phyloP scores from a whole-genome alignment of 2,797 vertebrate species.

The Parauchenoglanis punctatus region DNA sequence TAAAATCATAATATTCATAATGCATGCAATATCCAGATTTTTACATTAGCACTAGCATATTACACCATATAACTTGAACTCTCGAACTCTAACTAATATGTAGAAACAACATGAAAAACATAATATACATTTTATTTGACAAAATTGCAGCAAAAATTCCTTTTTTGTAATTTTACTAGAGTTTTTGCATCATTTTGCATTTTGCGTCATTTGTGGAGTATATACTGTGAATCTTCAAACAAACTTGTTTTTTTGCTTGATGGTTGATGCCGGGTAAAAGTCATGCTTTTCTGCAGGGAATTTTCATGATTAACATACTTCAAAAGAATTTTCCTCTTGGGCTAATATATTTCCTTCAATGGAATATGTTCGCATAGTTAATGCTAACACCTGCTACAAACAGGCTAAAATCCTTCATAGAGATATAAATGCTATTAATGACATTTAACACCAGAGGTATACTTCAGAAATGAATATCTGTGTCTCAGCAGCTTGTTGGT shows the following conservation, averaged over 20 bases:
- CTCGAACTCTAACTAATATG: not conserved
- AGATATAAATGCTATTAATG: not conserved
- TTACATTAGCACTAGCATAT: not conserved
- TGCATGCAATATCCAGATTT: not conserved
- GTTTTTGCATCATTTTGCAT: no score
- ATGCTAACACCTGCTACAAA: not conserved
- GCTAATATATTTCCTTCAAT: not conserved
- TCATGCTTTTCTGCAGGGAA: not conserved
- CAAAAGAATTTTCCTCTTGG: not conserved
- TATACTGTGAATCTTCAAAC: not conserved
- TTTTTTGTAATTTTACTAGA: not conserved
- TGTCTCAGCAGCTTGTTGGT: constrained; percentile 12
- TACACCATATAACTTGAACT: not conserved
- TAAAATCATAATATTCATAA: constrained; percentile 3
- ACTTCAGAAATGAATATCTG: constrained; percentile 1
- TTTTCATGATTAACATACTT: not conserved
- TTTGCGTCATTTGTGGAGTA: not conserved
- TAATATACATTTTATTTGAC: not conserved
- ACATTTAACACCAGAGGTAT: not conserved
- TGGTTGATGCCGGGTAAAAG: not conserved
- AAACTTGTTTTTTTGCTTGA: not conserved
- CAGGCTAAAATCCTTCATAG: not conserved
- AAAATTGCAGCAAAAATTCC: not conserved
- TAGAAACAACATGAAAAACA: not conserved
- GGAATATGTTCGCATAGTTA: not conserved